These are phyloP conservation scores for Colaptes auratus DNA, from an alignment of 2,113 vertebrate genomes.

Conservation along the genomic window DNA sequence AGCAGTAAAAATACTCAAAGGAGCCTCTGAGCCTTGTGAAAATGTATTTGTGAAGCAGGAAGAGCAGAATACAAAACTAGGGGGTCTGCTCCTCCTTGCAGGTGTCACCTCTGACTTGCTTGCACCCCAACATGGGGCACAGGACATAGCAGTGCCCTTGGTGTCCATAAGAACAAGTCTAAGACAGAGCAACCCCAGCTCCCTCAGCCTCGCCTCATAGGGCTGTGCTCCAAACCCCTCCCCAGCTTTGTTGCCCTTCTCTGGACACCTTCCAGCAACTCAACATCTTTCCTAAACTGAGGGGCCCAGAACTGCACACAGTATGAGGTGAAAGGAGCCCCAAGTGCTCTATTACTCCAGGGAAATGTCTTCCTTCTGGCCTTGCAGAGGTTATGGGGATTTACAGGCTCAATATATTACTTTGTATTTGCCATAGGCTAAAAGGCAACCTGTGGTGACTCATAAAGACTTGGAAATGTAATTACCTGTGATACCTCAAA, in stretches of 20 bases:
- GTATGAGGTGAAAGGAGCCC: background rate
- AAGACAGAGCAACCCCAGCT: no score
- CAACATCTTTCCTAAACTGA: no score
- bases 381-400: background rate
- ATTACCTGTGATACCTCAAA: background rate
- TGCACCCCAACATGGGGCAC: no score
- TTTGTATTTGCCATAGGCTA: background rate
- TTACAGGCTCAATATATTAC: background rate
- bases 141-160: no score
- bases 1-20: background rate
- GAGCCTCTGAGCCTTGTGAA: background rate
- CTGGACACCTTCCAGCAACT: no score
- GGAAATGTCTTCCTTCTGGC: background rate
- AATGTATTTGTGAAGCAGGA: background rate
- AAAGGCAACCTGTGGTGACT: conserved; percentile 3
- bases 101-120: no score
- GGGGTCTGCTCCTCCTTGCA: no score
- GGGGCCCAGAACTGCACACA: no score
- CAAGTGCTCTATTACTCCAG: background rate
- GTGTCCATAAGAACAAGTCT: no score
- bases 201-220: no score
- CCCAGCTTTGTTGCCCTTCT: no score
- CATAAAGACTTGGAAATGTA: background rate
- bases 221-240: no score
- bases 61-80: background rate